Conservation (phyloP, 2,888 invertebrate species). For the Leptura quadrifasciata region DNA sequence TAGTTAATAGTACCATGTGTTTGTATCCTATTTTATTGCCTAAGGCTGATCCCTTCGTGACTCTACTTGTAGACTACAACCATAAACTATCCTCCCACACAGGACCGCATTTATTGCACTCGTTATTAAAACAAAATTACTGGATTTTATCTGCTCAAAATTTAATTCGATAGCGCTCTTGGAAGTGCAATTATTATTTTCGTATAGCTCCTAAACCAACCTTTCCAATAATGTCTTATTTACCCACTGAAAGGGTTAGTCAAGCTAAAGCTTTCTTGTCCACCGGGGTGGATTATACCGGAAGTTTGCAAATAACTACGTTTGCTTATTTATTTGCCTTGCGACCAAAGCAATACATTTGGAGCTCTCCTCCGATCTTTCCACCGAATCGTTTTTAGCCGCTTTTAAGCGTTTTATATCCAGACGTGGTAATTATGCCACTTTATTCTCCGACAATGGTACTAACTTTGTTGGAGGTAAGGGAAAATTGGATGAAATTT, state of each 20-base stretch:
- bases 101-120: constrained; percentile 1
- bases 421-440: constrained; percentile 9
- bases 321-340: constrained; percentile 21
- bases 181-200: constrained; percentile 39
- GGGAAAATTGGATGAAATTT: background rate
- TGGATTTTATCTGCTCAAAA: constrained; percentile 32
- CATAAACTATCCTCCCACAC: background rate
- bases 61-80: too few species aligned
- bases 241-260: constrained; percentile 10
- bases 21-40: background rate
- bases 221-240: constrained; percentile 31
- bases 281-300: constrained; percentile 32
- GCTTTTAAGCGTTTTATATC: constrained; percentile 33
- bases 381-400: constrained; percentile 25
- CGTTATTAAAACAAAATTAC: constrained; percentile 23
- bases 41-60: too few species aligned
- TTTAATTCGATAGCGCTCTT: constrained; percentile 23
- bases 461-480: constrained; percentile 20
- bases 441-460: constrained; percentile 12
- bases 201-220: constrained; percentile 24
- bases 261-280: constrained; percentile 36
- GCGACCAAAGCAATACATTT: constrained; percentile 22
- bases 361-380: constrained; percentile 16
- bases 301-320: constrained; percentile 24
- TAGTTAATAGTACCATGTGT: background rate